phyloP scores from a whole-genome alignment of 2,888 invertebrate species.

The Dryocosmus kuriphilus region DNA sequence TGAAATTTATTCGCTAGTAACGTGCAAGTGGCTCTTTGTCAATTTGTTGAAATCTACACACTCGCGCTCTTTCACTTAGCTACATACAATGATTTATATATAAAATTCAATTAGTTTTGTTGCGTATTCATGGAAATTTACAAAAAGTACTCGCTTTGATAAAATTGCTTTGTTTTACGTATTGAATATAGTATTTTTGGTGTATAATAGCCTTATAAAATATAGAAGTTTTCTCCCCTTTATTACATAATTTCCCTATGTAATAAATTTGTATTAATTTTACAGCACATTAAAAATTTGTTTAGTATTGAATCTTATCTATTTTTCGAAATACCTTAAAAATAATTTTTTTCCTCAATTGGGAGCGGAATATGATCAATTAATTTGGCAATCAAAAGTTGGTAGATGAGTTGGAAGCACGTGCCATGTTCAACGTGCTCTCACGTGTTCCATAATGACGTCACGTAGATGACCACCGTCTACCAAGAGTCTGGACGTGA shows the following conservation, averaged over 20 bases:
- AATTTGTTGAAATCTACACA: background rate
- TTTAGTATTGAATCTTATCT: background rate
- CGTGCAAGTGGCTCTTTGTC: background rate
- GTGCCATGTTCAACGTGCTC: conserved; percentile 22
- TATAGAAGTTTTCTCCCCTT: background rate
- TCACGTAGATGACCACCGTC: conserved; percentile 40
- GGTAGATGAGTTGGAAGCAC: conserved; percentile 18
- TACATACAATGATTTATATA: background rate
- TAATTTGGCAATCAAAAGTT: conserved; percentile 17
- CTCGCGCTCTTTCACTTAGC: background rate
- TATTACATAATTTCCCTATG: background rate
- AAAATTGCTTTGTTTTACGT: no score
- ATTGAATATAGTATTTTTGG: no score
- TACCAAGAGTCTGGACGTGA: conserved; percentile 35
- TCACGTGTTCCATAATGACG: conserved; percentile 34
- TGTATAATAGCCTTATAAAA: background rate
- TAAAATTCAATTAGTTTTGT: background rate
- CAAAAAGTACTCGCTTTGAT: background rate
- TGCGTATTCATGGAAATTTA: background rate
- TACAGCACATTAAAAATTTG: background rate
- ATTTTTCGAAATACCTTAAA: background rate
- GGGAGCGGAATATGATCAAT: conserved; percentile 8
- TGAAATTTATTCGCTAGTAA: background rate
- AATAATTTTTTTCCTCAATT: background rate
- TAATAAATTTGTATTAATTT: background rate